phyloP scores from a whole-genome alignment of 1,140 invertebrate genomes.

The Panagrolaimus sp. region DNA sequence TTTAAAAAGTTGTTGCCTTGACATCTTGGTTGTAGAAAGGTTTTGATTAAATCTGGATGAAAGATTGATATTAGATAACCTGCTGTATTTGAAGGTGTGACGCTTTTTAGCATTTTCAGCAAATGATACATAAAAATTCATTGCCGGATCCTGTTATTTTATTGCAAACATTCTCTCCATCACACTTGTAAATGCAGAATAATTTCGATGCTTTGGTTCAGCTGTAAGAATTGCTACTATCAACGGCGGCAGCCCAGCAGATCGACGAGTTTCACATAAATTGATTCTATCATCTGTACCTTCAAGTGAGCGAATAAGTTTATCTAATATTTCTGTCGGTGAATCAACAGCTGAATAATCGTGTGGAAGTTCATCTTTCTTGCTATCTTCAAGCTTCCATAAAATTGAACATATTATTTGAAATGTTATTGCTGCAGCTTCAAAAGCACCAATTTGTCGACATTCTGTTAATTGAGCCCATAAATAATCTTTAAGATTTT shows the following conservation, averaged over 20 bases:
- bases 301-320: constrained; percentile 1
- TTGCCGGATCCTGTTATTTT: background rate
- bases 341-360: background rate
- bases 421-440: background rate
- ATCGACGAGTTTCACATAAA: constrained; percentile 1
- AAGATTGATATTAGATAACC: background rate
- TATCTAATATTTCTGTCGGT: background rate
- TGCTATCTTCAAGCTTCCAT: background rate
- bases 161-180: background rate
- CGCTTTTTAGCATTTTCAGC: background rate
- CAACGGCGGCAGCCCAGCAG: background rate
- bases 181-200: background rate
- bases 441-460: background rate
- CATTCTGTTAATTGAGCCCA: constrained; percentile 2
- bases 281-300: background rate
- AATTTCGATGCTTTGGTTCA: background rate
- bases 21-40: background rate
- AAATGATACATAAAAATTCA: background rate
- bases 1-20: background rate
- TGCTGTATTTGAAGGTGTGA: background rate
- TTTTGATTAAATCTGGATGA: background rate
- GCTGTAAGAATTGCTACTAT: background rate
- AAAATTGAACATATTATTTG: background rate
- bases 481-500: background rate
- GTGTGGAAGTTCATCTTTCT: background rate